Evolutionary conservation across 2,888 invertebrate species (phyloP).

Genomic region (Arrhopalites spinosus): DNA sequence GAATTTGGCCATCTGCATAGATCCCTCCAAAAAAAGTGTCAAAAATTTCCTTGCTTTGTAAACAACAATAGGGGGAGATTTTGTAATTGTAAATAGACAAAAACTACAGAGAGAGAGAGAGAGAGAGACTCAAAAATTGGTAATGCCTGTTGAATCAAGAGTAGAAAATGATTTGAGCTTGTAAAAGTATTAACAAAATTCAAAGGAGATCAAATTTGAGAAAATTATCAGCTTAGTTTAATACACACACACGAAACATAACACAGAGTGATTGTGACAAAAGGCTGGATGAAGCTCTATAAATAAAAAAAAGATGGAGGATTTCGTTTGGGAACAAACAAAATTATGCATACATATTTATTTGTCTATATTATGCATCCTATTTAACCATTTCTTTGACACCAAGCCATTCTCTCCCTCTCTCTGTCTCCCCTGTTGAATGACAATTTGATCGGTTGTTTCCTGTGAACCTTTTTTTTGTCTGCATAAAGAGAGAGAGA

Average conservation of each 20-base stretch:
- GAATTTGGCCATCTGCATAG: neutral
- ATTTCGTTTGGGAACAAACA: neutral
- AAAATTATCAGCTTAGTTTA: too few species aligned
- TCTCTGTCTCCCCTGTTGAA: neutral
- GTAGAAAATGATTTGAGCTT: neutral
- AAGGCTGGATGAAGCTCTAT: too few species aligned
- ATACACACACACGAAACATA: too few species aligned
- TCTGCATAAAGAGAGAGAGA: too few species aligned
- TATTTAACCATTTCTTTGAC: neutral
- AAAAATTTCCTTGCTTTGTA: too few species aligned
- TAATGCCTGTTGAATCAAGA: neutral
- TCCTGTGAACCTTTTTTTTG: constrained; percentile 18
- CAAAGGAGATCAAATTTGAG: neutral
- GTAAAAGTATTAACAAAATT: neutral
- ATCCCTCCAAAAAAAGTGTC: neutral
- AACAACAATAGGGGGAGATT: too few species aligned
- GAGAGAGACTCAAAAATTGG: neutral
- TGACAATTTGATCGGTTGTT: constrained; percentile 26
- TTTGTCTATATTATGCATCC: neutral
- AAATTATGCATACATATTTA: neutral
- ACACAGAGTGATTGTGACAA: too few species aligned
- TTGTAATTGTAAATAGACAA: too few species aligned
- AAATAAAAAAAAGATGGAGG: too few species aligned
- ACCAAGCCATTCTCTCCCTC: neutral
- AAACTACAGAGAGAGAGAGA: neutral